Conservation (phyloP, 2,113 vertebrate species). For the Clinocottus analis region DNA sequence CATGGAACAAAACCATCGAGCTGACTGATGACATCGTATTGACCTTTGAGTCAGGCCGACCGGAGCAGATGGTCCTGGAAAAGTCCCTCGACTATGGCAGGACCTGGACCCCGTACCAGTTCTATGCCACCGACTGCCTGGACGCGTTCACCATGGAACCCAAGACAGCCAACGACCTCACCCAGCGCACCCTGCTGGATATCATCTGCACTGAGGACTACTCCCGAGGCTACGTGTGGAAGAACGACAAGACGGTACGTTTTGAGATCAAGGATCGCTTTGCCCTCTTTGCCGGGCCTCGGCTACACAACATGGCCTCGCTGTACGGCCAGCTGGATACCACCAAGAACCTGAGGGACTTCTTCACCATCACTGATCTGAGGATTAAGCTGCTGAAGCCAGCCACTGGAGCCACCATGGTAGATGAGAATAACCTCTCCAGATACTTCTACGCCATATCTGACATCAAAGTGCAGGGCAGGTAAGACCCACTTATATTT, state of each 20-base stretch:
- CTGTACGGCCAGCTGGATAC: conserved; percentile 98
- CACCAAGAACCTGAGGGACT: conserved; percentile 97
- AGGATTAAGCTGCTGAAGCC: conserved; percentile 95
- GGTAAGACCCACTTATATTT: conserved; percentile 83
- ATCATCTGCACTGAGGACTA: conserved; percentile 99
- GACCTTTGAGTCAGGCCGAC: conserved; percentile 96
- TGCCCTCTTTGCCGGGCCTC: conserved; percentile 95
- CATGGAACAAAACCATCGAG: conserved; percentile 99
- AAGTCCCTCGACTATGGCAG: conserved; percentile 97
- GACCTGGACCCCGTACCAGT: conserved; percentile 98
- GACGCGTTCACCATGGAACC: conserved; percentile 98
- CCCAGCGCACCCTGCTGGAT: conserved; percentile 93
- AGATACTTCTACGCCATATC: conserved; percentile 99
- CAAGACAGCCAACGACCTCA: conserved; percentile 93
- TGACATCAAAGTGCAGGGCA: conserved; percentile 97
- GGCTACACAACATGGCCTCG: conserved; percentile 98
- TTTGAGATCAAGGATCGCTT: conserved; percentile 99
- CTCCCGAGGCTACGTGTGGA: conserved; percentile 93
- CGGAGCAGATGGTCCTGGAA: conserved; percentile 98
- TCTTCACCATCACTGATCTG: conserved; percentile 98
- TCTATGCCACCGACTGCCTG: conserved; percentile 97
- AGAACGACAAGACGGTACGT: conserved; percentile 96
- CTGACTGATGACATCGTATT: conserved; percentile 98
- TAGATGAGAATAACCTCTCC: conserved; percentile 94
- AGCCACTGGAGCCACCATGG: conserved; percentile 95